Evolutionary conservation across 2,888 invertebrate genomes (phyloP).

Genomic region (Ephialtes manifestator): DNA sequence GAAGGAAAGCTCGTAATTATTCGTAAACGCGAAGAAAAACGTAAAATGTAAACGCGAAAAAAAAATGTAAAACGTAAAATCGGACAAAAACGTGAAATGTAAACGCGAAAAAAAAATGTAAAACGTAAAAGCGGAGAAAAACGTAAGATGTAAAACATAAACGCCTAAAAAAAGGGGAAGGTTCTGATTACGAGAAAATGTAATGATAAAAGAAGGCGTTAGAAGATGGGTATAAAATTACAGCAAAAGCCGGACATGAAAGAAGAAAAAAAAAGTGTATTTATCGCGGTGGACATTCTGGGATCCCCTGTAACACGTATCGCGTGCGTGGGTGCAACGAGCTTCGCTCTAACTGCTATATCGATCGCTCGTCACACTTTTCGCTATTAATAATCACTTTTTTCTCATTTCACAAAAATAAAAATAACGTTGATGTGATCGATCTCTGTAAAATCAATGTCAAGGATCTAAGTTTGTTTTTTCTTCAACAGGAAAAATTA

Average conservation of each 20-base stretch:
- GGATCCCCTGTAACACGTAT: constrained; percentile 7
- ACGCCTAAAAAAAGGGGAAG: background rate
- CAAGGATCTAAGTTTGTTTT: background rate
- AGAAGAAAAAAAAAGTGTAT: constrained; percentile 27
- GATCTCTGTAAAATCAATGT: background rate
- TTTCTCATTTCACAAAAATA: background rate
- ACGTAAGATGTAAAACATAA: background rate
- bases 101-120: too few species aligned
- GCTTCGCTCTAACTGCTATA: constrained; percentile 79
- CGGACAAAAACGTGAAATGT: too few species aligned
- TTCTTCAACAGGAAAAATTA: too few species aligned
- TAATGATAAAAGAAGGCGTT: background rate
- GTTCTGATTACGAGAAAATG: background rate
- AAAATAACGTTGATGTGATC: background rate
- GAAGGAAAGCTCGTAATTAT: too few species aligned
- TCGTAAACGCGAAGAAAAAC: too few species aligned
- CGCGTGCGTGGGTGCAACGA: constrained; percentile 79
- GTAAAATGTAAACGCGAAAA: too few species aligned
- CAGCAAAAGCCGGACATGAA: background rate
- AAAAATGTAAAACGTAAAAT: too few species aligned
- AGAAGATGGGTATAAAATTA: background rate
- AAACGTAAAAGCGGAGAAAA: too few species aligned
- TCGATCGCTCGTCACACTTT: constrained; percentile 78
- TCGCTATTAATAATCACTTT: constrained; percentile 55
- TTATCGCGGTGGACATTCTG: constrained; percentile 43